Base-by-base conservation (phyloP, 37 sponge, comb jelly and placozoan genomes). In the Axinella damicornis region DNA sequence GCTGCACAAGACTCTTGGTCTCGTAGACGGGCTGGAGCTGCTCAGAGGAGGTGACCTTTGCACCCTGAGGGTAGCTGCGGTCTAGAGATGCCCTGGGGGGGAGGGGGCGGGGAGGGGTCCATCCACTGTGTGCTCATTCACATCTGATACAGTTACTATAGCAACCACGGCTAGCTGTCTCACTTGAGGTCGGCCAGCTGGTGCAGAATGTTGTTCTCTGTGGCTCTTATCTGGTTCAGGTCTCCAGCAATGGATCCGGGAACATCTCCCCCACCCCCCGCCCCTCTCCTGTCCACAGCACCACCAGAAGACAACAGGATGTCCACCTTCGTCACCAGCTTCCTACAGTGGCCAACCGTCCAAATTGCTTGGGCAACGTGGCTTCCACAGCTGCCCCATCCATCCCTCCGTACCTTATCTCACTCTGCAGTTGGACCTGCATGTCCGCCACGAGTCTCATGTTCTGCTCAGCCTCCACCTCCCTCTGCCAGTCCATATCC, bases 11-110 rank as follows among this genome's bases (percentile, higher is more conserved):
- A 32, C 17, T 57, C 68, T 82, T 82, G 75, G 72, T 37, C 31
- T 82, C 89, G 46, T 88, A 83, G 18, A 88, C 22, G 0, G 89
- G 89, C 55, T 88, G 89, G 60, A 83, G 69, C 70, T 88, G 89
- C 68, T 88, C 83, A 28, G 82, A 80, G 19, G 72, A 40, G 2
- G 83, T 55, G 2, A 16, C 56, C 32, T 39, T 57, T 16, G 57
- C 80, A 20, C 80, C 73, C 34, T 30, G 56, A 2, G 73, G 73
- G 22, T 59, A 57, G 0, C 33, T n/a, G 4, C 74, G 57, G 34
- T 76, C 83, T 20, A 88, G 2, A 24, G 62, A 53, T 65, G 87
- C n/a, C 35, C 71, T 70, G 30, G 2, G 38, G n/a, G 27, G 30
- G 19, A 57, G 19, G 25, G 22, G 57, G 57, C 46, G 9, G 46